Percentiles rank a stretch among this genome's conserved stretches.
These are phyloP conservation scores for Phalera bucephala DNA, from an alignment of 2,888 invertebrate genomes.

Conservation along the genomic window DNA sequence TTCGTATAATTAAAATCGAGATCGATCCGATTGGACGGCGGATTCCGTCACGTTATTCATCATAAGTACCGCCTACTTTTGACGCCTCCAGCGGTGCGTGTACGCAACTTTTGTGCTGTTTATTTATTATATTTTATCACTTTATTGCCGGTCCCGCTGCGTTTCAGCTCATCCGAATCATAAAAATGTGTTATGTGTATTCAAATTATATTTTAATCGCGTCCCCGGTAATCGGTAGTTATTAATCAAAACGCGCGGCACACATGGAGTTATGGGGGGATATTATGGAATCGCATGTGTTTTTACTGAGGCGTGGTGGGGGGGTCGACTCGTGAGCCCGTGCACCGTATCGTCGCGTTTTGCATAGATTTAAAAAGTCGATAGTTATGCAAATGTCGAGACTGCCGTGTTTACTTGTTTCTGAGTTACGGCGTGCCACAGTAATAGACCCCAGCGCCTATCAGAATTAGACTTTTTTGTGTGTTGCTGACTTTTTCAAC, in stretches of 20 bases:
- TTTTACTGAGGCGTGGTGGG: constrained; percentile 51
- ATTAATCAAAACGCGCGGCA: constrained; percentile 62
- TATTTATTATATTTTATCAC: constrained; percentile 62
- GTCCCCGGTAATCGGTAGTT: constrained; percentile 47
- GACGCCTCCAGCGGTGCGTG: constrained; percentile 78
- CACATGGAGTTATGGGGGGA: constrained; percentile 41
- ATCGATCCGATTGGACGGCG: constrained; percentile 75
- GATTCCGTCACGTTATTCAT: constrained; percentile 79
- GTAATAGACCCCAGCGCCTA: constrained; percentile 70
- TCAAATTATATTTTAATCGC: constrained; percentile 52
- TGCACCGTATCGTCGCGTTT: constrained; percentile 78
- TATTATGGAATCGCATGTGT: constrained; percentile 73
- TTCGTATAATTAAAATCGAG: constrained; percentile 81
- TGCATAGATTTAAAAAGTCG: constrained; percentile 83
- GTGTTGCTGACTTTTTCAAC: constrained; percentile 35
- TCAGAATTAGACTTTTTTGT: constrained; percentile 67
- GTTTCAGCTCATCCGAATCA: constrained; percentile 14
- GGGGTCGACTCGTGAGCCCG: constrained; percentile 66
- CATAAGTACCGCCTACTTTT: constrained; percentile 77
- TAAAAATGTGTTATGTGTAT: constrained; percentile 32
- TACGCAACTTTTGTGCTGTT: constrained; percentile 68
- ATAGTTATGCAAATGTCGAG: constrained; percentile 77
- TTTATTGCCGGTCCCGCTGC: constrained; percentile 26
- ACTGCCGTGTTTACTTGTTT: constrained; percentile 77
- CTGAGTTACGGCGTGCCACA: constrained; percentile 75